Evolutionary conservation across 2,113 vertebrate species (phyloP).

Genomic region (Athene cunicularia): DNA sequence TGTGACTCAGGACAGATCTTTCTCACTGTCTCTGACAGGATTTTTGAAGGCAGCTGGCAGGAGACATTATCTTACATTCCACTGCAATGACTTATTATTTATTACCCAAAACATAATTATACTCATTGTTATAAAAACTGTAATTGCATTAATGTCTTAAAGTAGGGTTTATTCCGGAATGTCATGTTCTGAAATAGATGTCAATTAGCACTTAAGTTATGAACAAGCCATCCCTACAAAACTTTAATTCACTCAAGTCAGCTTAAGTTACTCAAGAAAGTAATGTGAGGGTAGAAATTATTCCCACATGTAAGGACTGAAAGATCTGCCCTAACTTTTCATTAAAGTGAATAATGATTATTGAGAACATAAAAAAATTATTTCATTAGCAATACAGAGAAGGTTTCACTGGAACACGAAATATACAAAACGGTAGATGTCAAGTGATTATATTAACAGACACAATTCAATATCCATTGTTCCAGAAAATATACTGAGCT

Average conservation of each 20-base stretch:
- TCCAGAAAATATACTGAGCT: constrained; percentile 67
- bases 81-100: constrained; percentile 18
- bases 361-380: constrained; percentile 69
- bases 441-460: constrained; percentile 64
- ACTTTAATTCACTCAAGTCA: constrained; percentile 59
- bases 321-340: constrained; percentile 62
- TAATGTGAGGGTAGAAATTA: constrained; percentile 60
- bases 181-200: constrained; percentile 62
- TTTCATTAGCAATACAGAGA: constrained; percentile 65
- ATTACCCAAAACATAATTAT: constrained; percentile 36
- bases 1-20: background rate
- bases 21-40: background rate
- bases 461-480: constrained; percentile 67
- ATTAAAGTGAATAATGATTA: constrained; percentile 67
- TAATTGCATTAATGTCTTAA: constrained; percentile 59
- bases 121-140: constrained; percentile 30
- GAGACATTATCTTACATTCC: background rate
- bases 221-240: constrained; percentile 66
- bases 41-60: constrained; percentile 20
- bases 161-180: constrained; percentile 44
- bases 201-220: constrained; percentile 61
- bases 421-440: constrained; percentile 66
- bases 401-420: constrained; percentile 57
- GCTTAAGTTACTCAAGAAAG: constrained; percentile 59
- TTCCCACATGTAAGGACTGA: constrained; percentile 57